Percentiles rank a stretch among this genome's conserved stretches.
Conservation (phyloP, 2,888 invertebrate species). For the Drosophila ezoana region DNA sequence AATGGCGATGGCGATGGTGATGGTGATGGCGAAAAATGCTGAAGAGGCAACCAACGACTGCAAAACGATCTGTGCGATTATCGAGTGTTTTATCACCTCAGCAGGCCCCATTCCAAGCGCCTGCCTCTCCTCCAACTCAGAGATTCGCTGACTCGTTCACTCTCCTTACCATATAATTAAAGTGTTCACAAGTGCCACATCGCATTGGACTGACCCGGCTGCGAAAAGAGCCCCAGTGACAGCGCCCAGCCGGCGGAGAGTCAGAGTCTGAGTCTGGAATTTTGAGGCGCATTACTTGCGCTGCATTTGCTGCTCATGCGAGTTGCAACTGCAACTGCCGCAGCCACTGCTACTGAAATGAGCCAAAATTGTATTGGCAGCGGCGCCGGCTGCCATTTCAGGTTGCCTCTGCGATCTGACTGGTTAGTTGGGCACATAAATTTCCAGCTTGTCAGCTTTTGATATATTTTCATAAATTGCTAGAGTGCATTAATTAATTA, state of each 20-base stretch:
- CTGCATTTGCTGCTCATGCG: constrained; percentile 82
- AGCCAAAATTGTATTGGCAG: constrained; percentile 79
- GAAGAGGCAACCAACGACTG: constrained; percentile 71
- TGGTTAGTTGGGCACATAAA: constrained; percentile 81
- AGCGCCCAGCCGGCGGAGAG: constrained; percentile 27
- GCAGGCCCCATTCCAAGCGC: constrained; percentile 18
- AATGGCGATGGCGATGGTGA: constrained; percentile 32
- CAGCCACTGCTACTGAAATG: constrained; percentile 57
- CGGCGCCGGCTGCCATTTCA: constrained; percentile 72
- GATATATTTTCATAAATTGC: constrained; percentile 85
- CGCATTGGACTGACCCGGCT: constrained; percentile 58
- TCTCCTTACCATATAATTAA: constrained; percentile 79
- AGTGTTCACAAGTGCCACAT: constrained; percentile 83
- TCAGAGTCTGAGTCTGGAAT: constrained; percentile 65
- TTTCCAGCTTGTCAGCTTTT: constrained; percentile 85
- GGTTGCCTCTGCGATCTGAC: constrained; percentile 43
- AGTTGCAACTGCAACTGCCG: constrained; percentile 57
- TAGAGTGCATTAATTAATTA: constrained; percentile 85
- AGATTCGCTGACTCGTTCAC: constrained; percentile 23
- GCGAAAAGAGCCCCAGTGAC: constrained; percentile 54
- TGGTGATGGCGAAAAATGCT: constrained; percentile 54
- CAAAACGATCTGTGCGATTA: constrained; percentile 83
- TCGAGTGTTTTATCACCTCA: constrained; percentile 83
- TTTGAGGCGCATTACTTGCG: constrained; percentile 81
- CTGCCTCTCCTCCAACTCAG: constrained; percentile 3